These are phyloP conservation scores for Saguinus imperator DNA, from an alignment of 2,113 vertebrate species.

Conservation along the genomic window DNA sequence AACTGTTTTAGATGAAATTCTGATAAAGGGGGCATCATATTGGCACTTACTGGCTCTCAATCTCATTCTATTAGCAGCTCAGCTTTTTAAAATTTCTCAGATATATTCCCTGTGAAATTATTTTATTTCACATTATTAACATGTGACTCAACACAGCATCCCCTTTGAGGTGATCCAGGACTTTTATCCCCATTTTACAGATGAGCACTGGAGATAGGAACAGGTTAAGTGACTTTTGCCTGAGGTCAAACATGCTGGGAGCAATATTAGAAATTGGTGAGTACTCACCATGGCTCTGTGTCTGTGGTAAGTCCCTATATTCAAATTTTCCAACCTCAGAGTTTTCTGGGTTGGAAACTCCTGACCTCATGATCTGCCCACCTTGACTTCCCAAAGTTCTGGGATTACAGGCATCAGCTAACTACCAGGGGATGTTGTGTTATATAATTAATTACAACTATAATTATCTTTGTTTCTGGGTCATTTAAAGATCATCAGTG, in stretches of 20 bases:
- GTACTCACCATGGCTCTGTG: background rate
- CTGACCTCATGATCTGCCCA: too few relatives aligned
- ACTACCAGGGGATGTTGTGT: conserved; percentile 60
- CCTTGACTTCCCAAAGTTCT: too few relatives aligned
- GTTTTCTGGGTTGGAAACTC: conserved; percentile 77
- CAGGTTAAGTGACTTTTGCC: conserved; percentile 61
- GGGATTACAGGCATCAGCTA: too few relatives aligned
- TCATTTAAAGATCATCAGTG: conserved; percentile 78
- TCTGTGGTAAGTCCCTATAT: conserved; percentile 44
- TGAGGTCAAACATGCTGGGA: conserved; percentile 32
- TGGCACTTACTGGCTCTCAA: background rate
- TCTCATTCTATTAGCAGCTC: background rate
- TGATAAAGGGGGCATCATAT: fast-evolving
- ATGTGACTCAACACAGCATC: background rate
- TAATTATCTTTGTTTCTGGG: conserved; percentile 80
- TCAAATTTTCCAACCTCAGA: conserved; percentile 52
- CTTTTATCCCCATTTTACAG: conserved; percentile 61
- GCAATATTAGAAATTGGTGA: conserved; percentile 29
- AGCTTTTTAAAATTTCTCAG: conserved; percentile 8
- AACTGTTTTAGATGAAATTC: background rate
- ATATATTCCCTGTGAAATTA: background rate
- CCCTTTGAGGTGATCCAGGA: background rate
- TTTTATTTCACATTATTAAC: conserved; percentile 20
- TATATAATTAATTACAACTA: conserved; percentile 82
- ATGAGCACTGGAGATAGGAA: conserved; percentile 24